Evolutionary conservation across 1,140 invertebrate species (phyloP), one percentile per base, ranked within the genome.

Genomic region (Drosophila sproati): DNA sequence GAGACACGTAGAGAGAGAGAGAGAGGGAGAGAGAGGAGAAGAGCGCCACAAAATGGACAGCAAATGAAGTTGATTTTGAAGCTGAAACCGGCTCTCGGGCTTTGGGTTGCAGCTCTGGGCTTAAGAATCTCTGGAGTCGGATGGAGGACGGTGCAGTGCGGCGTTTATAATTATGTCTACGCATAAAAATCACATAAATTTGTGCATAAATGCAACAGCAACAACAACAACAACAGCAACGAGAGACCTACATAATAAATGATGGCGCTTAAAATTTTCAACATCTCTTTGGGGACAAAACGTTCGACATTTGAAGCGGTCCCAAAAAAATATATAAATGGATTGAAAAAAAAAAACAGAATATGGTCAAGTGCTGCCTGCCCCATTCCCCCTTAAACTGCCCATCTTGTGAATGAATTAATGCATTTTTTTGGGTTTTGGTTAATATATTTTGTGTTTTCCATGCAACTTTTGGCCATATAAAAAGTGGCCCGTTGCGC

Each of bases 121-220:
- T 62, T 66, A 74, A 75, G 70, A 67, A 56, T 52, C 54, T 60
- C 60, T 56, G 47, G 45, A 61, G 64, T 34, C 50, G 54, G 69
- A 73, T 70, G 54, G 69, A 73, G 68, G 52, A 52, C 51, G 69
- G 51, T 71, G 80, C 88, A 71, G 67, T 31, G 60, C 60, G 77
- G 80, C 81, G 89, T 91, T 91, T 81, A 89, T 91, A 91, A 91
- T 91, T 88, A 91, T 91, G 89, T 91, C 89, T 91, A 91, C 89
- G 89, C 89, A 91, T 91, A 91, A 91, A 91, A 91, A 91, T 91
- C 89, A 91, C 89, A 91, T 91, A 91, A 91, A 91, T 91, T 89
- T 82, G 86, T 90, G 81, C 81, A 90, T 86, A 90, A 89, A 86
- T 82, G 83, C 77, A 87, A 64, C 82, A 67, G 48, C 71, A 73